These are phyloP conservation scores for Scolanthus callimorphus DNA, from an alignment of 92 coral and sea anemone species.

Conservation along the genomic window DNA sequence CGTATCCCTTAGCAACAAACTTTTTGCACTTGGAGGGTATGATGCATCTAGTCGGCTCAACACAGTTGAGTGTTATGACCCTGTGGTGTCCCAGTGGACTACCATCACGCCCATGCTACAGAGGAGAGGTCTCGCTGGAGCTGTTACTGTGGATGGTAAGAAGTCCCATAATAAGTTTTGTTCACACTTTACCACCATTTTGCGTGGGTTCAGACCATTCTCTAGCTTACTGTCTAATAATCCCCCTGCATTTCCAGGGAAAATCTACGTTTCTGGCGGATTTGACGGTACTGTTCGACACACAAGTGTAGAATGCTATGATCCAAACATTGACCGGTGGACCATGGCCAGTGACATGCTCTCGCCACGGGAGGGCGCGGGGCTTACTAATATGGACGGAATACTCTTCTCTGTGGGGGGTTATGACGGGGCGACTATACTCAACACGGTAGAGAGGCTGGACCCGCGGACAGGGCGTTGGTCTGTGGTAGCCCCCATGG, in stretches of 20 bases:
- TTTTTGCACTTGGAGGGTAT: constrained; percentile 95
- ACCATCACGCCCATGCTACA: constrained; percentile 89
- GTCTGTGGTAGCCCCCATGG: constrained; percentile 92
- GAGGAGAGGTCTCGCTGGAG: constrained; percentile 95
- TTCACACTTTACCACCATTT: no score
- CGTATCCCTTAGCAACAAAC: constrained; percentile 74
- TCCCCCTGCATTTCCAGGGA: constrained; percentile 74
- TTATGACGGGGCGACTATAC: constrained; percentile 83
- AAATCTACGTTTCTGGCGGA: constrained; percentile 97
- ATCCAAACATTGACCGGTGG: constrained; percentile 96
- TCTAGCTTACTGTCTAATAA: no score
- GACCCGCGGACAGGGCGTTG: constrained; percentile 94
- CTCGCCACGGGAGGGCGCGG: constrained; percentile 92
- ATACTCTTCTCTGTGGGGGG: constrained; percentile 93
- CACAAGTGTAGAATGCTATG: constrained; percentile 94
- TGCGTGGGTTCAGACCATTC: no score
- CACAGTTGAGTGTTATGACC: constrained; percentile 91
- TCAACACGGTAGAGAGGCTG: constrained; percentile 84
- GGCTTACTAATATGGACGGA: constrained; percentile 88
- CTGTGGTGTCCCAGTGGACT: constrained; percentile 69
- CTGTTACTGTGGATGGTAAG: constrained; percentile 82
- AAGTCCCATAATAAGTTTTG: no score
- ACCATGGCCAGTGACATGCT: constrained; percentile 80
- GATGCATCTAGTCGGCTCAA: constrained; percentile 92
- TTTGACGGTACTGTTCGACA: constrained; percentile 97